Conservation (phyloP, 64 coral and sea anemone species). For the Anthopleura sola region DNA sequence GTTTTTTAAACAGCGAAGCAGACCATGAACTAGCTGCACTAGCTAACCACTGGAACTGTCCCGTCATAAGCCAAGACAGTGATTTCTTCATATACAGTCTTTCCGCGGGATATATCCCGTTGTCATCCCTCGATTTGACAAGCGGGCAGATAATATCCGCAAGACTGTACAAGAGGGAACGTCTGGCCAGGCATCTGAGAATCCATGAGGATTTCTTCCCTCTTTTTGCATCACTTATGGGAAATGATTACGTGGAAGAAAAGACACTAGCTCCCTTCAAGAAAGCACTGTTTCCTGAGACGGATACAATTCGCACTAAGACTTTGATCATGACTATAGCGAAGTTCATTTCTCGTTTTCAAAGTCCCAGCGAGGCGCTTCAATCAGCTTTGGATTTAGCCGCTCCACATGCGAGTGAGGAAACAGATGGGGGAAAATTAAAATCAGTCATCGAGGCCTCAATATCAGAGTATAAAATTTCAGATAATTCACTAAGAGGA, state of each 20-base stretch:
- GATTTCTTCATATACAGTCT: conserved; percentile 88
- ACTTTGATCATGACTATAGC: conserved; percentile 41
- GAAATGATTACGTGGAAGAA: conserved; percentile 62
- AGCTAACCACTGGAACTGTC: conserved; percentile 54
- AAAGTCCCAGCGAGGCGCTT: conserved; percentile 32
- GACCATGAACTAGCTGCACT: conserved; percentile 77
- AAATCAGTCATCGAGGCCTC: conserved; percentile 10
- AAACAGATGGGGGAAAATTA: neutral
- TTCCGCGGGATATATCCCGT: conserved; percentile 64
- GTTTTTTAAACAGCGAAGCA: conserved; percentile 65
- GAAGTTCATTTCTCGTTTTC: conserved; percentile 26
- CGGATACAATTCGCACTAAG: conserved; percentile 2
- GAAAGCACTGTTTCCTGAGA: conserved; percentile 15
- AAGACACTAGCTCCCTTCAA: conserved; percentile 49
- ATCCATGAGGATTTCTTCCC: conserved; percentile 57
- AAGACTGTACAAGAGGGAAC: conserved; percentile 31
- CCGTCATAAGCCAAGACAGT: conserved; percentile 77
- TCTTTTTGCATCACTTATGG: conserved; percentile 71
- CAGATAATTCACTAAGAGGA: conserved; percentile 18
- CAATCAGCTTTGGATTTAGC: conserved; percentile 30
- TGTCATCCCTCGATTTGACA: conserved; percentile 15
- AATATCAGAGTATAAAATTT: conserved; percentile 46
- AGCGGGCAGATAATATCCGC: conserved; percentile 29
- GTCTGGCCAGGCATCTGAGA: conserved; percentile 48
- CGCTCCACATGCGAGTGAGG: neutral